Conservation (phyloP, 2,113 vertebrate genomes). For the Rana temporaria region DNA sequence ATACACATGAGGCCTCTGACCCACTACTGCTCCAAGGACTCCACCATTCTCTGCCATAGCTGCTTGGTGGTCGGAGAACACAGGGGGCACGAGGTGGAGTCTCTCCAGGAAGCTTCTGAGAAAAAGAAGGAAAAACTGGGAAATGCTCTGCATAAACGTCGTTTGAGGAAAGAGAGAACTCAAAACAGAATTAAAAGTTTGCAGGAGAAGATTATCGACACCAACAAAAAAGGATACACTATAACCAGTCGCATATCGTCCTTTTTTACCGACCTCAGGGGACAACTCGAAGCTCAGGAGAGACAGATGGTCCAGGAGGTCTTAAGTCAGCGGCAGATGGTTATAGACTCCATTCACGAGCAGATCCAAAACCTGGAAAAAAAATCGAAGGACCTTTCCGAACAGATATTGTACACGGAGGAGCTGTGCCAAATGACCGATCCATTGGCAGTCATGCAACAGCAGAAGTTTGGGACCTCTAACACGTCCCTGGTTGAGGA, state of each 20-base stretch:
- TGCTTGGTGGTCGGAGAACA: neutral
- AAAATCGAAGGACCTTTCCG: neutral
- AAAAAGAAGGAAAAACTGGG: constrained; percentile 6
- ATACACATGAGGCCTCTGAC: neutral
- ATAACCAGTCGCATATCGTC: neutral
- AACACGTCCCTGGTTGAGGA: neutral
- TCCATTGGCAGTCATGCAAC: neutral
- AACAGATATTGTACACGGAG: constrained; percentile 4
- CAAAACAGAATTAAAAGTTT: neutral
- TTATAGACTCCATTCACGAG: neutral
- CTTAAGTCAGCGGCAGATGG: neutral
- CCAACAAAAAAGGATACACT: neutral
- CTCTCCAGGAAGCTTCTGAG: neutral
- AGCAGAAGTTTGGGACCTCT: neutral
- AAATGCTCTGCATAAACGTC: neutral
- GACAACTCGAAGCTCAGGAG: neutral
- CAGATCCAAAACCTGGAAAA: neutral
- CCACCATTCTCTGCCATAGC: neutral
- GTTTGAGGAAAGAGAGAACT: neutral
- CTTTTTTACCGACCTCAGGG: neutral
- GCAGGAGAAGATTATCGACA: neutral
- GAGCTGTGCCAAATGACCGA: neutral
- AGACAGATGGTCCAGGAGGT: constrained; percentile 3
- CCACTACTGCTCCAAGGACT: constrained; percentile 10
- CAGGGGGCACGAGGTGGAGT: neutral